Percentiles rank a stretch among this genome's conserved stretches.
Evolutionary conservation across 2,113 vertebrate species (phyloP).

Genomic region (Myocastor coypus): DNA sequence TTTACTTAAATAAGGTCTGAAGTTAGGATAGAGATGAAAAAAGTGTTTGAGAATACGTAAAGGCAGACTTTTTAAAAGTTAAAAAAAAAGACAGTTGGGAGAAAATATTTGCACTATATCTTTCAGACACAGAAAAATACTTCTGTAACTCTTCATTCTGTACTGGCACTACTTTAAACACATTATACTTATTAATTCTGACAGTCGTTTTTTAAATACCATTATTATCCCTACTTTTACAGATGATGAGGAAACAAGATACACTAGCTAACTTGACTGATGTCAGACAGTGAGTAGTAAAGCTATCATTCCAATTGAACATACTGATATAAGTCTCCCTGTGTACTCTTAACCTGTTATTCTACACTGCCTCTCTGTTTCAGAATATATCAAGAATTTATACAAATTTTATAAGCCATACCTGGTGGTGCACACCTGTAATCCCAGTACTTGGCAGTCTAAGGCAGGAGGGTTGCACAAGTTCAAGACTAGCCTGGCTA

Average conservation of each 20-base stretch:
- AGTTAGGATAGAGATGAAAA: slow-evolving; percentile 47
- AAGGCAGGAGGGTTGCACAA: not conserved
- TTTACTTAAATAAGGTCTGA: slow-evolving; percentile 27
- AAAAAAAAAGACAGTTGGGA: slow-evolving; percentile 1
- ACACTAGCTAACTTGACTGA: not conserved
- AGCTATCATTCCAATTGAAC: not conserved
- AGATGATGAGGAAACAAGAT: not conserved
- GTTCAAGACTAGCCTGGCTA: not conserved
- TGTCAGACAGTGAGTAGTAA: not conserved
- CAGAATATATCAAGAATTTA: slow-evolving; percentile 14
- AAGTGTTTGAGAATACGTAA: slow-evolving; percentile 50
- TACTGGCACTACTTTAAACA: slow-evolving; percentile 23
- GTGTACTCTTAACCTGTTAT: not conserved
- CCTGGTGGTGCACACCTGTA: not conserved
- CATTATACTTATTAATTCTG: not conserved
- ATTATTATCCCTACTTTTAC: slow-evolving; percentile 28
- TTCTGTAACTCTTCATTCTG: not conserved
- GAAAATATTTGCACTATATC: slow-evolving; percentile 43
- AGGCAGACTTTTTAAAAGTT: slow-evolving; percentile 43
- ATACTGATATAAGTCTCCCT: not conserved
- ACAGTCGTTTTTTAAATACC: not conserved
- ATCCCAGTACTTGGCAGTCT: not conserved
- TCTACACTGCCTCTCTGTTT: not conserved
- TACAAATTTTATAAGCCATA: not conserved
- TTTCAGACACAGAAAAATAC: not conserved